Conservation (phyloP, 1,140 invertebrate species). For the Lasaia peninsularis region DNA sequence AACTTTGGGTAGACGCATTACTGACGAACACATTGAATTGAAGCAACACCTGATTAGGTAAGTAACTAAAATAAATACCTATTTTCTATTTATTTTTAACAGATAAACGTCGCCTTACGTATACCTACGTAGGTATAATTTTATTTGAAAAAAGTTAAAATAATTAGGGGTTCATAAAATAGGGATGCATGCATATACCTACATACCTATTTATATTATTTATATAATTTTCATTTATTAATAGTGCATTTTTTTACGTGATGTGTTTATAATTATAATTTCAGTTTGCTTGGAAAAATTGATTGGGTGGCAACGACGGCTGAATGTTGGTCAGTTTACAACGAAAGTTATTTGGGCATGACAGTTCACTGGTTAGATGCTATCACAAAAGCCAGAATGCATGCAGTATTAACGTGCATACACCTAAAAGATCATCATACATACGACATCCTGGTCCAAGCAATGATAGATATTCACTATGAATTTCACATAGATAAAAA, state of each 20-base stretch:
- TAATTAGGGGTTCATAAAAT: neutral
- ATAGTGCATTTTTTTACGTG: neutral
- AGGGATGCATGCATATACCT: neutral
- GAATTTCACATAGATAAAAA: slow-evolving; percentile 4
- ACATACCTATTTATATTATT: too few species aligned
- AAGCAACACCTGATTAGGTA: neutral
- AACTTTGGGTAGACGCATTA: neutral
- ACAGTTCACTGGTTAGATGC: slow-evolving; percentile 5
- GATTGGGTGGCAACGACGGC: neutral
- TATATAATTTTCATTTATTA: neutral
- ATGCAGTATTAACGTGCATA: neutral
- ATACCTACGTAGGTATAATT: too few species aligned
- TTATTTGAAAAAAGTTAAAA: too few species aligned
- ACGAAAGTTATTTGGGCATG: neutral
- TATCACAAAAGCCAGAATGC: neutral
- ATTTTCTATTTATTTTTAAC: too few species aligned
- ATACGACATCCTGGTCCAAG: neutral
- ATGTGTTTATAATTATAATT: neutral
- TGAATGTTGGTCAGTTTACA: neutral
- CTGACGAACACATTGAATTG: too few species aligned
- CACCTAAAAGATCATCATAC: neutral
- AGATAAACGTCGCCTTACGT: too few species aligned
- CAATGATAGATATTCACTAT: neutral
- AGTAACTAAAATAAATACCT: neutral
- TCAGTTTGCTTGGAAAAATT: neutral